Percentiles rank a stretch among this genome's conserved stretches.
These are phyloP conservation scores for Auanema freiburgensis DNA, from an alignment of 2,888 invertebrate species.

Conservation along the genomic window DNA sequence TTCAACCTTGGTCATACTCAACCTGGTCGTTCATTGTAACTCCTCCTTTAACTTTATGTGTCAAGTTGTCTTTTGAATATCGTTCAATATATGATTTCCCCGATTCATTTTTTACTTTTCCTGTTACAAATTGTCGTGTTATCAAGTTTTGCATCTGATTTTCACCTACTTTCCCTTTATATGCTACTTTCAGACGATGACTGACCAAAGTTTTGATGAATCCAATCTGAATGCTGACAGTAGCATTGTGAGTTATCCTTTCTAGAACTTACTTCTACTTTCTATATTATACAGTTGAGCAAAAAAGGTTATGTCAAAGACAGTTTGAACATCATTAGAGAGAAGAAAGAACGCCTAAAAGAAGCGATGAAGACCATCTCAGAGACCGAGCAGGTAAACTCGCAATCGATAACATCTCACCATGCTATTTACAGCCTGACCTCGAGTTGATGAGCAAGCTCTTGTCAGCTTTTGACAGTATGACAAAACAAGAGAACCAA, in stretches of 20 bases:
- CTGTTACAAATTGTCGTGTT: constrained; percentile 3
- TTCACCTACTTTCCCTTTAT: background rate
- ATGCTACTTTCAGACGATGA: constrained; percentile 5
- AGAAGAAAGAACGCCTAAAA: constrained; percentile 36
- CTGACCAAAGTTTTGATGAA: background rate
- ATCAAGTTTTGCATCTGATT: background rate
- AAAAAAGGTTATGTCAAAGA: constrained; percentile 32
- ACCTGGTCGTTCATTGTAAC: no score
- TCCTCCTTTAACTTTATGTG: no score
- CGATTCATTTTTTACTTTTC: background rate
- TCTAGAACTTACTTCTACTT: background rate
- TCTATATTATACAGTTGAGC: constrained; percentile 32
- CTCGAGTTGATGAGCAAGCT: constrained; percentile 44
- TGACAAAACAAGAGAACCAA: constrained; percentile 53
- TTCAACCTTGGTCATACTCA: no score
- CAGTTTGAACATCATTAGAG: constrained; percentile 38
- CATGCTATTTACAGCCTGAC: constrained; percentile 27
- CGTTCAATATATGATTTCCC: background rate
- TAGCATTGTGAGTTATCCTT: constrained; percentile 12
- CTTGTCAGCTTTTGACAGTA: constrained; percentile 46
- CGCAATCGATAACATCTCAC: background rate
- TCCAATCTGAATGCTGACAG: background rate
- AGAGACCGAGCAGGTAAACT: constrained; percentile 29
- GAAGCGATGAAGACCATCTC: constrained; percentile 27
- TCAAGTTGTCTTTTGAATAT: background rate